Evolutionary conservation across 2,888 invertebrate species (phyloP).

Genomic region (Rhingia rostrata): DNA sequence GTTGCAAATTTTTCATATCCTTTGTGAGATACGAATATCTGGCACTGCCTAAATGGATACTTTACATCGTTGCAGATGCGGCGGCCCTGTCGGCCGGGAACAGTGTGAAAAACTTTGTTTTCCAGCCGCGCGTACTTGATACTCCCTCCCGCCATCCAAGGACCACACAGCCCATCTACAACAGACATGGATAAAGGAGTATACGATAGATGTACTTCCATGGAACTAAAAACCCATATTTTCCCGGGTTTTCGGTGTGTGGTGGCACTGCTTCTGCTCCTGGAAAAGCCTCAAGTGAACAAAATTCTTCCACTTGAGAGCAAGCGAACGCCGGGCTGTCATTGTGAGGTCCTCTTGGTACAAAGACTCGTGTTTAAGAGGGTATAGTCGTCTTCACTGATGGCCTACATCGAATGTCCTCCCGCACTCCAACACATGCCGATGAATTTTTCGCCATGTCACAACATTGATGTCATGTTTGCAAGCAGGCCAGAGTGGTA

Average conservation of each 20-base stretch:
- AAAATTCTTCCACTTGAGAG: constrained; percentile 50
- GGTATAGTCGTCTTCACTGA: background rate
- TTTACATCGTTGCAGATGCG: constrained; percentile 43
- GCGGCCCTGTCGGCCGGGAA: constrained; percentile 1
- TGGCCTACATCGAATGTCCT: background rate
- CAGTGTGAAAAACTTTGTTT: constrained; percentile 60
- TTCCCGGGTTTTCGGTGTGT: constrained; percentile 5
- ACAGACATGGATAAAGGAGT: constrained; percentile 28
- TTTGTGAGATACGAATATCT: constrained; percentile 25
- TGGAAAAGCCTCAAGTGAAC: constrained; percentile 61
- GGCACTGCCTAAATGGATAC: constrained; percentile 44
- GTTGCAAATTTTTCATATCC: constrained; percentile 21
- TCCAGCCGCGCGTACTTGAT: constrained; percentile 45
- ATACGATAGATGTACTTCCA: constrained; percentile 24
- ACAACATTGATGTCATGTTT: constrained; percentile 60
- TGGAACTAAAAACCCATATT: constrained; percentile 19
- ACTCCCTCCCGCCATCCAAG: background rate
- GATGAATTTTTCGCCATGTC: constrained; percentile 65
- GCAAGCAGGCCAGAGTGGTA: constrained; percentile 10
- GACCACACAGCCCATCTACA: background rate
- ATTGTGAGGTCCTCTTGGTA: constrained; percentile 49
- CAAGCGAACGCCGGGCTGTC: constrained; percentile 27
- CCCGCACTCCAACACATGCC: constrained; percentile 15
- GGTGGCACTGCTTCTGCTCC: background rate
- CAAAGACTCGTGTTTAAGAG: constrained; percentile 28